A percentile compares a stretch with the other conserved stretches of the same genome.
Conservation (phyloP, 2,888 invertebrate species). For the Teinopalpus imperialis region DNA sequence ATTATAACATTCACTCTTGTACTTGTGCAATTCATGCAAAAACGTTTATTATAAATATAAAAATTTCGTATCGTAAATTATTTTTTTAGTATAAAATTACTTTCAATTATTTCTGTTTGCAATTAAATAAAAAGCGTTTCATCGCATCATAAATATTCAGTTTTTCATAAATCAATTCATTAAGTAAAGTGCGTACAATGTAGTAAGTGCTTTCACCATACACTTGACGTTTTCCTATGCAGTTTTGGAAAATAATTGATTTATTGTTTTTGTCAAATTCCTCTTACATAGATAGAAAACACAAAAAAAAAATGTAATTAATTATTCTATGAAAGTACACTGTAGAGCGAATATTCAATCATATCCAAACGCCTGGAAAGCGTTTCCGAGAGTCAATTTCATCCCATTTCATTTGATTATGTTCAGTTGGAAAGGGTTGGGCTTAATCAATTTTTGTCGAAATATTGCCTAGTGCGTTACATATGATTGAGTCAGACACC, state of each 20-base stretch:
- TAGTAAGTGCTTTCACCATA: conserved; percentile 29
- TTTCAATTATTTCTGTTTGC: conserved; percentile 30
- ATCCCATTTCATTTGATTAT: conserved; percentile 57
- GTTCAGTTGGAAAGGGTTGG: conserved; percentile 53
- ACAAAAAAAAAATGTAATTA: conserved; percentile 1
- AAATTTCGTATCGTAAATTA: too few species aligned
- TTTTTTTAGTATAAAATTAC: conserved; percentile 26
- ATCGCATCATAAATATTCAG: conserved; percentile 38
- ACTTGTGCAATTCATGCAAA: too few species aligned
- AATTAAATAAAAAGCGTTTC: conserved; percentile 57
- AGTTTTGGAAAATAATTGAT: conserved; percentile 8
- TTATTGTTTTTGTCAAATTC: conserved; percentile 1
- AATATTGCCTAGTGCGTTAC: conserved; percentile 50
- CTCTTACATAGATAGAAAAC: conserved; percentile 11
- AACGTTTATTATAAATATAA: too few species aligned
- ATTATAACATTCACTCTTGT: too few species aligned
- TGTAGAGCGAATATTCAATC: conserved; percentile 21
- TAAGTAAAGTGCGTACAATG: conserved; percentile 36
- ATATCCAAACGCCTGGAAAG: conserved; percentile 35
- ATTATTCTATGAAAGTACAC: conserved; percentile 6
- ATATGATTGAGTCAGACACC: conserved; percentile 37
- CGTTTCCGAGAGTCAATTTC: conserved; percentile 53
- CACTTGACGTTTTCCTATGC: conserved; percentile 23
- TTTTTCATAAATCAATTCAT: conserved; percentile 49
- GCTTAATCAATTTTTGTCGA: conserved; percentile 63